Percentiles rank a stretch among this genome's conserved stretches.
Conservation (phyloP, 2,113 vertebrate species). For the Lynx canadensis region DNA sequence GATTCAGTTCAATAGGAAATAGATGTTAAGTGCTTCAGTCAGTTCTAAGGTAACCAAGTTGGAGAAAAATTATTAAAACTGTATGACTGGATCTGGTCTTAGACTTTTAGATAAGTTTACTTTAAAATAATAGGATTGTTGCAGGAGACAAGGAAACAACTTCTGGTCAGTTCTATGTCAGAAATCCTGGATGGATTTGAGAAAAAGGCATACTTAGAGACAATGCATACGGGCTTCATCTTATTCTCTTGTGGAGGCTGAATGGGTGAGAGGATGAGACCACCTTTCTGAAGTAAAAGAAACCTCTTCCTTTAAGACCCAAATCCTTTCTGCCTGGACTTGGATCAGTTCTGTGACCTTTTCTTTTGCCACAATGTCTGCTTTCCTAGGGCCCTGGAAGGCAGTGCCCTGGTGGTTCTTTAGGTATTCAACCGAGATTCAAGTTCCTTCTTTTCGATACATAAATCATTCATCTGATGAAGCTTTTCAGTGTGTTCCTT, state of each 20-base stretch:
- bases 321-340: constrained; percentile 71
- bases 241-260: not conserved
- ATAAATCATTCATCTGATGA: constrained; percentile 83
- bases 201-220: not conserved
- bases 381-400: constrained; percentile 81
- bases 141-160: not conserved
- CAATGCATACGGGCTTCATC: not conserved
- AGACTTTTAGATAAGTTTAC: not conserved
- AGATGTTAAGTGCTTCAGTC: not conserved
- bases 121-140: not conserved
- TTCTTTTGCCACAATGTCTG: constrained; percentile 79
- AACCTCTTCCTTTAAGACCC: constrained; percentile 83
- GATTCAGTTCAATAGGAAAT: not conserved
- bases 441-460: constrained; percentile 86
- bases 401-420: constrained; percentile 87
- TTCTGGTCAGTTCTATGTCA: not conserved
- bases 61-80: constrained; percentile 8
- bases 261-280: constrained; percentile 81
- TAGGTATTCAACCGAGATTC: constrained; percentile 85
- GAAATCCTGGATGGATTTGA: not conserved
- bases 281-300: constrained; percentile 84
- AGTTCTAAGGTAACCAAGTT: not conserved
- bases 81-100: not conserved
- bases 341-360: constrained; percentile 84
- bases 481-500: constrained; percentile 88